These are phyloP conservation scores for Drosophila ohnishii DNA, from an alignment of 1,140 invertebrate species.

Conservation along the genomic window DNA sequence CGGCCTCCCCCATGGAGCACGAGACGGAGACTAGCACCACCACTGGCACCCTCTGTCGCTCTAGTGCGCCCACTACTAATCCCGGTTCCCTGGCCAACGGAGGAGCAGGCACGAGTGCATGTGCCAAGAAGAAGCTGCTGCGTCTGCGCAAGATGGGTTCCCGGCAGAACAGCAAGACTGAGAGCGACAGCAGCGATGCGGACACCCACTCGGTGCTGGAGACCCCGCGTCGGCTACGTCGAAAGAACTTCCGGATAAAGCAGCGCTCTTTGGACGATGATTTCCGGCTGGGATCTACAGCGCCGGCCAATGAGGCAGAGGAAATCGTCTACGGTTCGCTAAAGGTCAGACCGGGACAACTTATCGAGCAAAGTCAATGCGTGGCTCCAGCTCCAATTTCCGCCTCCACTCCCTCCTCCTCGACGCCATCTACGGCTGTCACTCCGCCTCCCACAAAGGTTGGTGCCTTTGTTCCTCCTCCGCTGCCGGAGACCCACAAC, in stretches of 20 bases:
- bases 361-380: constrained; percentile 74
- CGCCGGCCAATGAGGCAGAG: constrained; percentile 24
- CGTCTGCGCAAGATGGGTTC: constrained; percentile 82
- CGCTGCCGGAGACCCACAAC: constrained; percentile 73
- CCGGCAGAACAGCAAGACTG: constrained; percentile 82
- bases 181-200: constrained; percentile 83
- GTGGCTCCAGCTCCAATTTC: constrained; percentile 26
- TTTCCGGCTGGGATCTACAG: constrained; percentile 49
- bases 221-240: constrained; percentile 73
- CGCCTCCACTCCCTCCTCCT: background rate
- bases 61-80: constrained; percentile 22
- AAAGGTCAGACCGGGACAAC: constrained; percentile 78
- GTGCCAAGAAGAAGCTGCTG: constrained; percentile 75
- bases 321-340: constrained; percentile 70
- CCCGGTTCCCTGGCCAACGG: constrained; percentile 16
- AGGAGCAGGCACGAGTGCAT: constrained; percentile 12
- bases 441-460: constrained; percentile 12
- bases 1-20: constrained; percentile 67
- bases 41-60: constrained; percentile 60
- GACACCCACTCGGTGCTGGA: constrained; percentile 83
- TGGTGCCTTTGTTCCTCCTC: constrained; percentile 60
- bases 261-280: constrained; percentile 78
- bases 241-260: constrained; percentile 78
- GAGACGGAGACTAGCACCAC: constrained; percentile 69
- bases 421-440: background rate